Percentiles rank a stretch among this genome's conserved stretches.
phyloP scores from a whole-genome alignment of 2,888 invertebrate species.

The Cheilosia vulpina region DNA sequence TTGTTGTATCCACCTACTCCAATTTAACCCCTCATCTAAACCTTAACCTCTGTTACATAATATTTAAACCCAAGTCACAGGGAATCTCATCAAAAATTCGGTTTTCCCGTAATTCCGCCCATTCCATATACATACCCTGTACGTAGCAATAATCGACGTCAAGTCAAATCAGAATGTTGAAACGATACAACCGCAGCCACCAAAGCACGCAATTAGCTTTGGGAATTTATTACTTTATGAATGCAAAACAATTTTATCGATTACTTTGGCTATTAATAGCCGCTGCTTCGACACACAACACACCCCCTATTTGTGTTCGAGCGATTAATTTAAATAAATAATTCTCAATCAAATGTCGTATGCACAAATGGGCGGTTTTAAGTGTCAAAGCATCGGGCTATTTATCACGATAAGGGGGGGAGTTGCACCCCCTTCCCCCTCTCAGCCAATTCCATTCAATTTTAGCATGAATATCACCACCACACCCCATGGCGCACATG shows the following conservation, averaged over 20 bases:
- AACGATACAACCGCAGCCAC: slow-evolving; percentile 1
- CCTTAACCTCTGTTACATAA: not conserved
- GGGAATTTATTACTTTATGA: slow-evolving; percentile 47
- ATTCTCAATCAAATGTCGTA: slow-evolving; percentile 65
- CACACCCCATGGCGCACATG: not conserved
- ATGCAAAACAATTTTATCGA: slow-evolving; percentile 57
- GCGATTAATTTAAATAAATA: slow-evolving; percentile 73
- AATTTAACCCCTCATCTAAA: too few relatives aligned
- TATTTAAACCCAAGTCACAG: not conserved
- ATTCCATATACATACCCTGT: not conserved
- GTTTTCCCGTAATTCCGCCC: not conserved
- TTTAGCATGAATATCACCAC: not conserved
- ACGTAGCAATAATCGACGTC: slow-evolving; percentile 18
- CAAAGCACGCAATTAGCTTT: slow-evolving; percentile 33
- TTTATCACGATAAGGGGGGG: slow-evolving; percentile 47
- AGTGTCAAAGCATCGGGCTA: slow-evolving; percentile 67
- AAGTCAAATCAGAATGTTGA: slow-evolving; percentile 15
- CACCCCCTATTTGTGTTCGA: slow-evolving; percentile 52
- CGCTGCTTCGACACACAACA: slow-evolving; percentile 4
- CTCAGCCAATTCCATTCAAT: not conserved
- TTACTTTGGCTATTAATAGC: slow-evolving; percentile 54
- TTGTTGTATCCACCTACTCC: too few relatives aligned
- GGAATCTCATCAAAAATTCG: not conserved
- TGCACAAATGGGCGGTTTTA: slow-evolving; percentile 67
- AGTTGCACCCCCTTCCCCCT: not conserved